Conservation (phyloP, 2,113 vertebrate genomes). For the Crotalus helleri region DNA sequence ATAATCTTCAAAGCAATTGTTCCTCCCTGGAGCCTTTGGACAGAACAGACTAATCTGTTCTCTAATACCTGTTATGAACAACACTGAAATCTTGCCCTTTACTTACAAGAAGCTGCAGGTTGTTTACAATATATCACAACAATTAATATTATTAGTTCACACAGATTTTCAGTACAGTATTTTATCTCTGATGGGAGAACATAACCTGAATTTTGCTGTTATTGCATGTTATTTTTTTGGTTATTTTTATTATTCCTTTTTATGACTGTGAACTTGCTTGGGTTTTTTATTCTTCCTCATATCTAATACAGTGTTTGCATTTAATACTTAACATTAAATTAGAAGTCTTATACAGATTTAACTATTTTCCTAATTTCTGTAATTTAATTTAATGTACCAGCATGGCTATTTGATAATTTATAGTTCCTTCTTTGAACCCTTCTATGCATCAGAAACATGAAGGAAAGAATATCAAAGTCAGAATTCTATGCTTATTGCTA, state of each 20-base stretch:
- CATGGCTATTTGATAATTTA: not conserved
- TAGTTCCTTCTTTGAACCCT: not conserved
- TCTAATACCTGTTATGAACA: not conserved
- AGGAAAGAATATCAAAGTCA: not conserved
- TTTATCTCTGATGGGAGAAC: not conserved
- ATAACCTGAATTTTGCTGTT: not conserved
- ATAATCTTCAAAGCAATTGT: not conserved
- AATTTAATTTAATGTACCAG: not conserved
- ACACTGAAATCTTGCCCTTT: not conserved
- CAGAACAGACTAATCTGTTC: not conserved
- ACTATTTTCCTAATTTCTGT: not conserved
- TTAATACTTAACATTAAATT: not conserved
- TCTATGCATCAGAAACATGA: not conserved
- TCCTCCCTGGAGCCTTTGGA: not conserved
- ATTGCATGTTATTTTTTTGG: not conserved
- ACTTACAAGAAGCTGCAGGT: not conserved
- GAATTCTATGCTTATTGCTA: fast-evolving
- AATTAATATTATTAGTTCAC: no score
- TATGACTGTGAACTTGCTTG: not conserved
- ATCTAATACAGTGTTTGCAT: not conserved
- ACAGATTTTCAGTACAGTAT: not conserved
- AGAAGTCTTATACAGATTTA: not conserved
- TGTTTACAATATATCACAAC: not conserved
- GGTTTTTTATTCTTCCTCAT: not conserved
- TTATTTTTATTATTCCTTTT: not conserved